Evolutionary conservation across 2,113 vertebrate species (phyloP).

Genomic region (Ascaphus truei): DNA sequence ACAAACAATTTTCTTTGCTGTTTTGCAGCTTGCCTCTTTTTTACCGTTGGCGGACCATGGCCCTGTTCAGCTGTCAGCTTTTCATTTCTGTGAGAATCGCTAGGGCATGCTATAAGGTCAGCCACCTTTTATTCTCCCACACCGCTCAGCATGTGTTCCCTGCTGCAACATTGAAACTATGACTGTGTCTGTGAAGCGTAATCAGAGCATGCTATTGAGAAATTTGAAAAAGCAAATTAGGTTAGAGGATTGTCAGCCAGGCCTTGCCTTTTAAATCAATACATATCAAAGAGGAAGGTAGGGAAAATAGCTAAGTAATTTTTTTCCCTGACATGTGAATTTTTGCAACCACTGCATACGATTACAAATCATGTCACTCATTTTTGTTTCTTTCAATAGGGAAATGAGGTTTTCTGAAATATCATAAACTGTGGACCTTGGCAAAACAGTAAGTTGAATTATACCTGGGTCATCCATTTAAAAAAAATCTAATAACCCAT

Average conservation of each 20-base stretch:
- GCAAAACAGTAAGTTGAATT: not conserved
- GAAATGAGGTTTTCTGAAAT: slow-evolving; percentile 8
- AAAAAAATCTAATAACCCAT: too few species aligned
- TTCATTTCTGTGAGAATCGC: slow-evolving; percentile 45
- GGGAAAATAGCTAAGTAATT: slow-evolving; percentile 10
- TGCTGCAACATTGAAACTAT: slow-evolving; percentile 19
- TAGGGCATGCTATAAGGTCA: slow-evolving; percentile 35
- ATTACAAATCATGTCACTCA: slow-evolving; percentile 14
- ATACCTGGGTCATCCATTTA: not conserved
- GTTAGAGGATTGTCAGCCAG: slow-evolving; percentile 19
- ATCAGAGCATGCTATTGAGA: slow-evolving; percentile 19
- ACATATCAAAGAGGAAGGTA: slow-evolving; percentile 5
- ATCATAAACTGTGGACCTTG: not conserved
- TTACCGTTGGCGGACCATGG: slow-evolving; percentile 45
- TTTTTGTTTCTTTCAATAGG: not conserved
- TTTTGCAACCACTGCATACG: slow-evolving; percentile 21
- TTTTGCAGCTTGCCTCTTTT: slow-evolving; percentile 28
- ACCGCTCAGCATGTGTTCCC: slow-evolving; percentile 50
- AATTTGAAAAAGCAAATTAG: slow-evolving; percentile 22
- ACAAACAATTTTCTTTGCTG: slow-evolving; percentile 31
- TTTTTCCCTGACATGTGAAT: slow-evolving; percentile 2
- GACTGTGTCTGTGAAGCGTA: not conserved
- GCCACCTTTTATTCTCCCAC: slow-evolving; percentile 66
- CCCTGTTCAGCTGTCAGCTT: slow-evolving; percentile 59
- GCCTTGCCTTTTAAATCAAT: slow-evolving; percentile 14